Evolutionary conservation across 64 coral and sea anemone genomes (phyloP), one percentile per base, ranked within the genome.

Genomic region (Stichodactyla helianthus): DNA sequence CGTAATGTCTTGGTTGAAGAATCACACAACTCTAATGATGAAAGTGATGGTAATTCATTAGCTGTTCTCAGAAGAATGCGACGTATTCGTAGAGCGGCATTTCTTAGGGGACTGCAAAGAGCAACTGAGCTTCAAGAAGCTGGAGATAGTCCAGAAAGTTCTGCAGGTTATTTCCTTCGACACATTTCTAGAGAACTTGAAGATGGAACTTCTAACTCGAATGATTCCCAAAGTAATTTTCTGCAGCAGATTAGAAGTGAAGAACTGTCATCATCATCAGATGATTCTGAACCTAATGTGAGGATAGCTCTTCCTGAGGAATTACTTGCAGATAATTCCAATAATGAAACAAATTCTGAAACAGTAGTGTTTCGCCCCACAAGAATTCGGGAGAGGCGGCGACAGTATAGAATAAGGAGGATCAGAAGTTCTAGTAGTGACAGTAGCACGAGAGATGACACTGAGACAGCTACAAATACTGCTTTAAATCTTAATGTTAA

Each of bases 1-100:
- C 86, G 63, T 22, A 85, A 92, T 61, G 58, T 92, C 54, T 70
- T 92, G 6, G 82, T 78, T 31, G 15, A 59, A 4, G 83, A 84
- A 17, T 35, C 54, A 51, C 18, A 10, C 4, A 35, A 80, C 84
- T 28, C 59, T 20, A 13, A 86, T 44, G 86, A 67, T 55, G 85
- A 92, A 15, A 64, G 51, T 63, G 84, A 82, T 68, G 74, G 54
- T 52, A 74, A 74, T 74, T 50, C 91, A 20, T 25, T 28, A 54
- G 64, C 62, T 59, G 79, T 68, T 2, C 65, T 92, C 6, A 58
- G 86, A 60, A 84, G 86, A 84, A 31, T 84, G 80, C 71, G 91
- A 16, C 63, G 54, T 15, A 31, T 88, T 2, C 81, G 59, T 78
- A 82, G 86, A 53, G 57, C 83, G 16, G 78, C 78, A 20, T 81